These are phyloP conservation scores for Psix sp. DNA, from an alignment of 1,140 invertebrate genomes.

Conservation along the genomic window DNA sequence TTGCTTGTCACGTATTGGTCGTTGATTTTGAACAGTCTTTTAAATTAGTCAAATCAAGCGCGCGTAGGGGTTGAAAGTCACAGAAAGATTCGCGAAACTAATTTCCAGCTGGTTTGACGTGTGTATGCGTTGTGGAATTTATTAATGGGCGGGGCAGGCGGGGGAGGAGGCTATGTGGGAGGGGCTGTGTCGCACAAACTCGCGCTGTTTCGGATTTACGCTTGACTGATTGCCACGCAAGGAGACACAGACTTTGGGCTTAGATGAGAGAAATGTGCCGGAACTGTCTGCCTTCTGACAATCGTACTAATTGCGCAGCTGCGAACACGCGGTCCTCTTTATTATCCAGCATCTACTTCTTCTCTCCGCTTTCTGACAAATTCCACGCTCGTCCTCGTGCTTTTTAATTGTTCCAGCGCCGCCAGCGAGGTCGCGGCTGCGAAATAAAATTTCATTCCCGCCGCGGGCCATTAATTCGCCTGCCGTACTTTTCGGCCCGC, in stretches of 20 bases:
- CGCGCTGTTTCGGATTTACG: conserved; percentile 61
- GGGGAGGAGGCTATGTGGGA: conserved; percentile 4
- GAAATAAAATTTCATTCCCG: conserved; percentile 47
- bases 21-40: conserved; percentile 22
- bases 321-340: conserved; percentile 52
- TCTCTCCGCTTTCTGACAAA: conserved; percentile 52
- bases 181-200: conserved; percentile 57
- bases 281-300: conserved; percentile 64
- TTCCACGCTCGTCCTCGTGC: conserved; percentile 37
- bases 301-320: conserved; percentile 70
- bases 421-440: too few relatives aligned
- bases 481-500: not conserved
- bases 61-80: too few relatives aligned
- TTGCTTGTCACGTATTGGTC: conserved; percentile 56
- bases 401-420: conserved; percentile 50
- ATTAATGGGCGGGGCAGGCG: conserved; percentile 15
- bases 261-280: conserved; percentile 64
- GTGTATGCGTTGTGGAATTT: conserved; percentile 32
- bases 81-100: conserved; percentile 24
- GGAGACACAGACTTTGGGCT: conserved; percentile 56
- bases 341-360: conserved; percentile 68
- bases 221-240: conserved; percentile 65
- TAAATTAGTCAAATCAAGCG: conserved; percentile 51
- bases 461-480: conserved; percentile 32
- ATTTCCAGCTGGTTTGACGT: conserved; percentile 18